Evolutionary conservation across 2,113 vertebrate species (phyloP).

Genomic region (Orientallactaga bullata): DNA sequence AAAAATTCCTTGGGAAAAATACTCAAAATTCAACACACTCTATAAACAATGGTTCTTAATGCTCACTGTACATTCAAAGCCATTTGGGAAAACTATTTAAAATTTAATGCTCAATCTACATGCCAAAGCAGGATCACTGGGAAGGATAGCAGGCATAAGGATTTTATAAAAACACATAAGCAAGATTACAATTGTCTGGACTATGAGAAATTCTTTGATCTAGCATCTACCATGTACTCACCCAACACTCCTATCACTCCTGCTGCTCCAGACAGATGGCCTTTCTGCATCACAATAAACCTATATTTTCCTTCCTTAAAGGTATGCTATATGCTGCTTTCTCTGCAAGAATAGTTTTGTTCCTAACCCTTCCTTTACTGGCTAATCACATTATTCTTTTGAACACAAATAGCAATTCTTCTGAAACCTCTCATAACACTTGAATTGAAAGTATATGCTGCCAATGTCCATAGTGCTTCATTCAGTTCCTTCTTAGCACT

Average conservation of each 20-base stretch:
- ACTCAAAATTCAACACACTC: background rate
- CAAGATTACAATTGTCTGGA: background rate
- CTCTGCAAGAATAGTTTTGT: background rate
- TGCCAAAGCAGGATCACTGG: conserved; percentile 6
- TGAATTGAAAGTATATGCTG: conserved; percentile 26
- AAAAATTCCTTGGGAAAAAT: conserved; percentile 21
- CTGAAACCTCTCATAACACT: background rate
- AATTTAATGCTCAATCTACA: background rate
- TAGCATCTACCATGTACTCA: background rate
- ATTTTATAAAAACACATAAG: background rate
- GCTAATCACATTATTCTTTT: background rate
- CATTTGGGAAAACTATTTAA: background rate
- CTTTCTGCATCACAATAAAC: background rate
- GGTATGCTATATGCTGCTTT: background rate
- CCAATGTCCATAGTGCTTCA: background rate
- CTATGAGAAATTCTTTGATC: background rate
- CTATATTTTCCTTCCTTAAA: background rate
- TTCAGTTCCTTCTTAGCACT: conserved; percentile 18
- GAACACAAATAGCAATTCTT: conserved; percentile 17
- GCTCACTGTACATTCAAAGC: background rate
- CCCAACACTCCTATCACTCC: background rate
- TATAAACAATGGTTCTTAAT: background rate
- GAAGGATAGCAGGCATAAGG: background rate
- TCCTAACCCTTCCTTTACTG: background rate
- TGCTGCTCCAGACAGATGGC: background rate